A percentile compares a stretch with the other conserved stretches of the same genome.
Conservation (phyloP, 2,113 vertebrate species). For the Morphnarchus princeps region DNA sequence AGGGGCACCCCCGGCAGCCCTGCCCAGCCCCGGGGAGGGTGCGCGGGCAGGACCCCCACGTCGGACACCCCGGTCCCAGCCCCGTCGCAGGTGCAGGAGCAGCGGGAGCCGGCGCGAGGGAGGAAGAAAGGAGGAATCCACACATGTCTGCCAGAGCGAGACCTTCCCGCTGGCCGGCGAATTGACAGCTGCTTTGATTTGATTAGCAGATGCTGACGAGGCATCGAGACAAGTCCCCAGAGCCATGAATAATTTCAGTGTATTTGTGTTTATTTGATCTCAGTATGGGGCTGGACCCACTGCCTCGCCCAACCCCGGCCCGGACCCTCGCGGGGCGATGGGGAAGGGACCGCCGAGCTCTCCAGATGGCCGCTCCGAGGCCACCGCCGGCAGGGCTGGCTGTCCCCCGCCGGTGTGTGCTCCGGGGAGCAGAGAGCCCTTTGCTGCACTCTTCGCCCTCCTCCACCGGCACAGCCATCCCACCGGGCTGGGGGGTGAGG, state of each 20-base stretch:
- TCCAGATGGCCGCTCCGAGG: neutral
- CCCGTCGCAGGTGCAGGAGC: neutral
- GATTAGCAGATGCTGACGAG: conserved; percentile 53
- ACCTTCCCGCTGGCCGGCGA: neutral
- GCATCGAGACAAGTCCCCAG: conserved; percentile 33
- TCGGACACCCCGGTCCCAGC: accelerated
- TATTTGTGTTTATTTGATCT: conserved; percentile 39
- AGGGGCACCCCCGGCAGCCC: neutral
- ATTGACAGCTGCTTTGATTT: conserved; percentile 34
- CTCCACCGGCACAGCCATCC: neutral
- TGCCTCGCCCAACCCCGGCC: neutral
- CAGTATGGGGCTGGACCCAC: neutral
- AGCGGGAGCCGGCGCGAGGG: neutral
- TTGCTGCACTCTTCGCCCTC: neutral
- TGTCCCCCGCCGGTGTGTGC: neutral
- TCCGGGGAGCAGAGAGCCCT: neutral
- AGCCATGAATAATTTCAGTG: conserved; percentile 46
- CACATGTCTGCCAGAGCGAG: conserved; percentile 22
- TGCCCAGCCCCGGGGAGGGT: neutral
- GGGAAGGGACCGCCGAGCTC: neutral
- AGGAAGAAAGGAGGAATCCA: neutral
- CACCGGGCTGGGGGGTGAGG: accelerated
- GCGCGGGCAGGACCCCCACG: accelerated
- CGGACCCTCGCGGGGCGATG: accelerated
- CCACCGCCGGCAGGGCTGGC: neutral